Percentiles rank a stretch among this genome's conserved stretches.
Conservation (phyloP, 1,140 invertebrate genomes). For the Drosophila willistoni region DNA sequence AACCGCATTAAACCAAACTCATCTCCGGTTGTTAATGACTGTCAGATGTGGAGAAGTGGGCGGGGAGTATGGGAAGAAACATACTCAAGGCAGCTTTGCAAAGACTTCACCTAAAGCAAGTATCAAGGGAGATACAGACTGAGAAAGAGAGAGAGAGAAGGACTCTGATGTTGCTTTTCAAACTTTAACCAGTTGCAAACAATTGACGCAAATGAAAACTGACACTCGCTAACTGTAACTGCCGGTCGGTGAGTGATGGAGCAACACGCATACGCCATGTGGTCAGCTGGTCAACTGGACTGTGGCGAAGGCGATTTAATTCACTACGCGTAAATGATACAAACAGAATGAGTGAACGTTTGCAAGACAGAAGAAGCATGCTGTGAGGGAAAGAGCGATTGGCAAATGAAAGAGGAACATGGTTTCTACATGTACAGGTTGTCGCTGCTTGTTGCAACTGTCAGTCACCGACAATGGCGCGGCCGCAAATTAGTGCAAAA, state of each 20-base stretch:
- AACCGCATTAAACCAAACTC: conserved; percentile 79
- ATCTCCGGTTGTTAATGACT: conserved; percentile 81
- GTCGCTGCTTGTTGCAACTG: conserved; percentile 55
- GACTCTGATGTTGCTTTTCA: neutral
- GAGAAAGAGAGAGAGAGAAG: neutral
- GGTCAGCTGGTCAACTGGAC: conserved; percentile 5
- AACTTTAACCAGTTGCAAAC: conserved; percentile 54
- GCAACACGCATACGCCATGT: conserved; percentile 52
- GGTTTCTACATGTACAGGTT: conserved; percentile 53
- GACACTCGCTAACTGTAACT: conserved; percentile 53
- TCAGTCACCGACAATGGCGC: conserved; percentile 39
- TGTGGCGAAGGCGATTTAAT: conserved; percentile 41
- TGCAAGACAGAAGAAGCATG: neutral
- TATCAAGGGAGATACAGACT: neutral
- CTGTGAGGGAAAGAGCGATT: neutral
- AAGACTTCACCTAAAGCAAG: neutral
- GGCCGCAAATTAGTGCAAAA: conserved; percentile 78
- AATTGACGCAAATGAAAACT: conserved; percentile 76
- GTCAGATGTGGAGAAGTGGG: conserved; percentile 22
- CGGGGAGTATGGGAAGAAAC: conserved; percentile 20
- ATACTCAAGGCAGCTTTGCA: conserved; percentile 33
- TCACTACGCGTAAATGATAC: conserved; percentile 55
- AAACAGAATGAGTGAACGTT: conserved; percentile 26
- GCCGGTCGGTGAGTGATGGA: conserved; percentile 54
- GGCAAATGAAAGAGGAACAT: neutral